Evolutionary conservation across 2,888 invertebrate species (phyloP), one percentile per base, ranked within the genome.

Genomic region (Melitaea athalia): DNA sequence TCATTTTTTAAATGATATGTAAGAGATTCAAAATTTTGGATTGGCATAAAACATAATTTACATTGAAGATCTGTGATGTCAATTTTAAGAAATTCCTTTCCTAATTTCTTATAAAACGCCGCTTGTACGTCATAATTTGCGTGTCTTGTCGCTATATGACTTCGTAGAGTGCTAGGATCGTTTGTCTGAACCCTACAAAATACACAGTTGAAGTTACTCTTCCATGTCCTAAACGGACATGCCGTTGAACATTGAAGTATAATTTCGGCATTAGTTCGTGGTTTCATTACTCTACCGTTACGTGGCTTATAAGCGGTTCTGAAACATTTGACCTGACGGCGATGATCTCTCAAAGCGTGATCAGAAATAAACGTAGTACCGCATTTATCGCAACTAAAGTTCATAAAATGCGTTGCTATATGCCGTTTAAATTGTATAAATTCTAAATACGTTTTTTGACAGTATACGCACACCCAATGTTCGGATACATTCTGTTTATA

Each of bases 51-150:
- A 67, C 92, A 92, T 0, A 92, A 77, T 74, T 91, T 92, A 72
- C 92, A 92, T 69, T 89, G 91, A 0, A 92, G 80, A 74, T 91
- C 87, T 5, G 92, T 92, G 15, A 92, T 85, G 61, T 92, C 92
- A 31, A 92, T 83, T 74, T 86, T 90, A 0, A 92, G 82, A 59
- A 88, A 92, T 60, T 91, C 91, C 75, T 91, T 91, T 0, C 92
- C 90, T 67, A 92, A 74, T 72, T 92, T 91, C 73, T 91, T 92
- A 70, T 92, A 92, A 72, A 92, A 92, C 0, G 92, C 92, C 0
- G 86, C 77, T 75, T 89, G 87, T 0, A 91, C 87, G 50, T 91
- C 87, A 68, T 88, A 92, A 60, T 90, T 86, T 0, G 85, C 84
- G 55, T 92, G 92, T 15, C 85, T 78, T 0, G 84, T 82, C 0